Evolutionary conservation across 2,888 invertebrate species (phyloP).

Genomic region (Apotomis capreana): DNA sequence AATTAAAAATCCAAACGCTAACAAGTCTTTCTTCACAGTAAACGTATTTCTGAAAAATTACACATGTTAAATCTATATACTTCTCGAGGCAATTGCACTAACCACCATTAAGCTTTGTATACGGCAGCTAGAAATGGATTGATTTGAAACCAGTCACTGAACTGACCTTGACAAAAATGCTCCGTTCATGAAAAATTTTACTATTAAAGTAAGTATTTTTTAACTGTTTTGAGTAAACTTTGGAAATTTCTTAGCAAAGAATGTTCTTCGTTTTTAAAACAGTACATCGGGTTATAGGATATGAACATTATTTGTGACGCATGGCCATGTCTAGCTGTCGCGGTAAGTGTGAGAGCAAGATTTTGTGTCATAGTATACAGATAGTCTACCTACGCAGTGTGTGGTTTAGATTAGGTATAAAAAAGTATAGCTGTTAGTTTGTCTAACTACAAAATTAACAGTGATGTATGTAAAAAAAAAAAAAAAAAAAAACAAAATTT

Average conservation of each 20-base stretch:
- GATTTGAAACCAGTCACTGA: not conserved
- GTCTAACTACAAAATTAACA: not conserved
- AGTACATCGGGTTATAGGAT: no score
- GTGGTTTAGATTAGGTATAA: not conserved
- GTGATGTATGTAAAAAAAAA: no score
- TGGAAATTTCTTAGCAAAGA: no score
- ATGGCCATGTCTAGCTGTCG: not conserved
- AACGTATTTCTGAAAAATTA: no score
- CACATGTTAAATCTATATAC: not conserved
- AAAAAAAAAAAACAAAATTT: not conserved
- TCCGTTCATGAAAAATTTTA: no score
- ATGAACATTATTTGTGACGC: no score
- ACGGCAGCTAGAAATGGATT: constrained; percentile 2
- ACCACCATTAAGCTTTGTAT: constrained; percentile 34
- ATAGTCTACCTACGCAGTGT: not conserved
- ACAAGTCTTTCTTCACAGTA: no score
- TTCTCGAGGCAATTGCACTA: constrained; percentile 33
- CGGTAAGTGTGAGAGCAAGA: not conserved
- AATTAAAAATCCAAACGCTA: no score
- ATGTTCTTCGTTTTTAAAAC: no score
- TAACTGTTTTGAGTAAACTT: no score
- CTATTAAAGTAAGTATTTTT: no score
- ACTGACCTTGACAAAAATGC: no score
- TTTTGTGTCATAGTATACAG: not conserved
- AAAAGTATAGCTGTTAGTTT: not conserved